phyloP scores from a whole-genome alignment of 1,140 invertebrate species.

The Nasonia longicornis region DNA sequence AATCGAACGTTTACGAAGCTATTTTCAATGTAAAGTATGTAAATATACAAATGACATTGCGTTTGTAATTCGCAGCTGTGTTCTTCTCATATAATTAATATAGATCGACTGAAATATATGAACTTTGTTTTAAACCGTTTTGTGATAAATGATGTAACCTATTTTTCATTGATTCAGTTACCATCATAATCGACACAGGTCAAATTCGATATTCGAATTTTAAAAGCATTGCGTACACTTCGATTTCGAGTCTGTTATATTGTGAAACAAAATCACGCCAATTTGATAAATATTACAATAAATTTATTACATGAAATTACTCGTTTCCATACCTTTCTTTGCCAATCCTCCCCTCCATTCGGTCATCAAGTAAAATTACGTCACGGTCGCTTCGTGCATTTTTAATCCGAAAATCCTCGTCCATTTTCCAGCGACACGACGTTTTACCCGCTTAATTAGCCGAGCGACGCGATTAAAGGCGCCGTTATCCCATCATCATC shows the following conservation, averaged over 20 bases:
- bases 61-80: slow-evolving; percentile 11
- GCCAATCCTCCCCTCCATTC: too few species aligned
- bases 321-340: too few species aligned
- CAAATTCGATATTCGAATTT: slow-evolving; percentile 1
- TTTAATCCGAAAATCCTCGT: not conserved
- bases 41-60: slow-evolving; percentile 4
- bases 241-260: not conserved
- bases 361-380: not conserved
- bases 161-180: not conserved
- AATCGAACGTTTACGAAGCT: not conserved
- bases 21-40: slow-evolving; percentile 37
- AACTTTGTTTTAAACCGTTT: not conserved
- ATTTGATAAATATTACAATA: slow-evolving; percentile 34
- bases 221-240: not conserved
- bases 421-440: not conserved
- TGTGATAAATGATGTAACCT: not conserved
- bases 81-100: not conserved
- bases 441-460: slow-evolving; percentile 15
- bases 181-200: not conserved
- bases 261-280: not conserved
- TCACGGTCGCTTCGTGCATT: not conserved
- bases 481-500: not conserved
- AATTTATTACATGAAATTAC: slow-evolving; percentile 30
- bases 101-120: not conserved
- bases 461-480: not conserved